Percentiles rank a stretch among this genome's conserved stretches.
These are phyloP conservation scores for Nephrotoma appendiculata DNA, from an alignment of 2,888 invertebrate genomes.

Conservation along the genomic window DNA sequence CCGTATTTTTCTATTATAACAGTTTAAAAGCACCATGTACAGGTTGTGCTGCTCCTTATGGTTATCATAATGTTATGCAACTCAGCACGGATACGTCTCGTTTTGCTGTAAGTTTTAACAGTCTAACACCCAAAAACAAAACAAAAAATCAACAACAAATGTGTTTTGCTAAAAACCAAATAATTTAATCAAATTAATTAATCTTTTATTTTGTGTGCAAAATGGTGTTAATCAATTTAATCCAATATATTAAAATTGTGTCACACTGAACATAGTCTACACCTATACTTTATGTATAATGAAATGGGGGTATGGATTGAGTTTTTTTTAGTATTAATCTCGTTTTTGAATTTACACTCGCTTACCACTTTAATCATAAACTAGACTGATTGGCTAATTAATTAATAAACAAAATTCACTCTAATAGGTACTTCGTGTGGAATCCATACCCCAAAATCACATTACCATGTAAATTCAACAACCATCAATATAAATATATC, in stretches of 20 bases:
- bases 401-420: neutral
- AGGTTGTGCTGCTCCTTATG: conserved; percentile 89
- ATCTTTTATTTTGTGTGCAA: neutral
- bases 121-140: neutral
- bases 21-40: conserved; percentile 57
- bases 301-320: neutral
- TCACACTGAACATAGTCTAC: neutral
- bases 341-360: neutral
- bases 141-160: neutral
- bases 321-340: neutral
- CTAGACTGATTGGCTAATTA: neutral
- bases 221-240: neutral
- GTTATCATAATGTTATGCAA: conserved; percentile 87
- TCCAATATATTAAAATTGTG: neutral
- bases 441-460: neutral
- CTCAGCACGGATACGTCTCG: conserved; percentile 66
- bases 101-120: conserved; percentile 66
- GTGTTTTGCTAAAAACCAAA: neutral
- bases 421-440: neutral
- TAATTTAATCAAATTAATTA: neutral
- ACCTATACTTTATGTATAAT: neutral
- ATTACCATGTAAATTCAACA: neutral
- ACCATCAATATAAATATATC: neutral
- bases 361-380: neutral
- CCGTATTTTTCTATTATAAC: conserved; percentile 8